phyloP scores from a whole-genome alignment of 2,888 invertebrate species.

The Periphyllus acericola region DNA sequence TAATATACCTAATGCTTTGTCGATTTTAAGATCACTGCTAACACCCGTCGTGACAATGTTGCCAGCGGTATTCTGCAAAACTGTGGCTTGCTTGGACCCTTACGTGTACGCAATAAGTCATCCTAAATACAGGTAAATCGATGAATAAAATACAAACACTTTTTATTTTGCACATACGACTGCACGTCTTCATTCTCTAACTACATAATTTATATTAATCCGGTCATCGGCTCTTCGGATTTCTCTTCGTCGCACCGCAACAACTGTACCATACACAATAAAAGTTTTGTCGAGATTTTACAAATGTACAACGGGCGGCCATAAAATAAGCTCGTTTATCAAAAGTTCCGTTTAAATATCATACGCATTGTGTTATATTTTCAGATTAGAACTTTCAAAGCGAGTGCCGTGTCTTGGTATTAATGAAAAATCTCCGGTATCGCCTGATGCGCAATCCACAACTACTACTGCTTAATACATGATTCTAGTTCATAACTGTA shows the following conservation, averaged over 20 bases:
- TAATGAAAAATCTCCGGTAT: conserved; percentile 68
- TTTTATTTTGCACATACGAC: not conserved
- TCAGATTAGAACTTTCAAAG: conserved; percentile 80
- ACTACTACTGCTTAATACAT: conserved; percentile 36
- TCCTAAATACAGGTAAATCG: conserved; percentile 82
- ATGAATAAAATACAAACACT: not conserved
- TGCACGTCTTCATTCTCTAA: not conserved
- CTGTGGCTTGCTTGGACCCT: conserved; percentile 91
- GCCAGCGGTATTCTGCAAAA: conserved; percentile 86
- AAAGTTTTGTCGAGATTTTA: too few species aligned
- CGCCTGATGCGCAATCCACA: conserved; percentile 31
- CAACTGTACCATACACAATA: too few species aligned
- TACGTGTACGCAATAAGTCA: conserved; percentile 92
- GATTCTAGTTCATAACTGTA: not conserved
- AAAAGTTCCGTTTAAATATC: too few species aligned
- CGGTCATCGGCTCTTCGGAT: too few species aligned
- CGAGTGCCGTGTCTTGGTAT: conserved; percentile 79
- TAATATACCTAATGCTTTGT: not conserved
- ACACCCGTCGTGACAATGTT: conserved; percentile 78
- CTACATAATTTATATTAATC: not conserved
- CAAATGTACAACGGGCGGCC: too few species aligned
- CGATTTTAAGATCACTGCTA: conserved; percentile 67
- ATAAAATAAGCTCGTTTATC: not conserved
- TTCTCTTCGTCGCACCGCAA: too few species aligned
- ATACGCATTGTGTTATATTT: not conserved